These are phyloP conservation scores for Xiphias gladius DNA, from an alignment of 2,113 vertebrate genomes.

Conservation along the genomic window DNA sequence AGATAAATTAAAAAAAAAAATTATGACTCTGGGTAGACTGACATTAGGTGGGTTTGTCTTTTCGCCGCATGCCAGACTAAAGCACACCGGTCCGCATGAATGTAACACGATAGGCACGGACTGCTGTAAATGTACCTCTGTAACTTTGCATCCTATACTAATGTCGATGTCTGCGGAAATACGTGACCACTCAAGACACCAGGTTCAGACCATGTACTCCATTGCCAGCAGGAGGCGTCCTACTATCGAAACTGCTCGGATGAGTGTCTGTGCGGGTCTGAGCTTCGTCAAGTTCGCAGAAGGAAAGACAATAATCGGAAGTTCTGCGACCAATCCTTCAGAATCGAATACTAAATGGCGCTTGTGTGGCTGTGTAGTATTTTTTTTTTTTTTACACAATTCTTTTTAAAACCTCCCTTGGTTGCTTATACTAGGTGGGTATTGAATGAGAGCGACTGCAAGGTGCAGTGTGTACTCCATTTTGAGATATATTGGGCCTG, in stretches of 20 bases:
- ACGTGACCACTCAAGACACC: constrained; percentile 1
- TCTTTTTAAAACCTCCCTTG: too few relatives aligned
- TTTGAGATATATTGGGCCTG: background rate
- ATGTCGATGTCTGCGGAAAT: constrained; percentile 18
- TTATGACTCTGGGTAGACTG: background rate
- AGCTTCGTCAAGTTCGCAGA: constrained; percentile 20
- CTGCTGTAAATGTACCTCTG: background rate
- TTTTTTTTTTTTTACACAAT: background rate
- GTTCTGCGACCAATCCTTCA: background rate
- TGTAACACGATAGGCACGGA: background rate
- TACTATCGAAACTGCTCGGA: background rate
- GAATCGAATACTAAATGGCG: background rate
- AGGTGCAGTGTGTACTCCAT: background rate
- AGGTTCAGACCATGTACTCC: background rate
- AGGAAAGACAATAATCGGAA: constrained; percentile 9
- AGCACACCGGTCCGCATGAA: background rate
- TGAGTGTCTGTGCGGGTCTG: background rate
- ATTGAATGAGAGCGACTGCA: background rate
- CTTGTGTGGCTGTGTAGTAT: background rate
- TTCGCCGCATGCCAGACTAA: too few relatives aligned
- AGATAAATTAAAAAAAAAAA: background rate
- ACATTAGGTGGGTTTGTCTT: background rate
- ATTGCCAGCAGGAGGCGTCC: constrained; percentile 55
- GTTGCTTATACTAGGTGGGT: background rate
- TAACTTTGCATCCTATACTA: background rate